Percentiles rank a stretch among this genome's conserved stretches.
phyloP scores from a whole-genome alignment of 2,113 vertebrate species.

The Sorex fumeus region DNA sequence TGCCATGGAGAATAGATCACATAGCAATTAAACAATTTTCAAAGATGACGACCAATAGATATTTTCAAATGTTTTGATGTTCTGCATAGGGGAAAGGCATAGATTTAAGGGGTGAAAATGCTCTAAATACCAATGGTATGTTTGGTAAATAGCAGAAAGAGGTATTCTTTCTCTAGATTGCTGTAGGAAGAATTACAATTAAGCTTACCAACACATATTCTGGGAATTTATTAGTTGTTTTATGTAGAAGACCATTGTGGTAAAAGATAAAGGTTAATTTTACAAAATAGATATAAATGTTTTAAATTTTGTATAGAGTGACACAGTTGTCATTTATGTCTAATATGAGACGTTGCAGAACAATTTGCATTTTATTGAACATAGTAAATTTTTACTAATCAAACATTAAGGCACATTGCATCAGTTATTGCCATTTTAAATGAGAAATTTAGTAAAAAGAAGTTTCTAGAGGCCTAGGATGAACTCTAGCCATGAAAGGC shows the following conservation, averaged over 20 bases:
- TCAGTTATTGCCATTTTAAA: neutral
- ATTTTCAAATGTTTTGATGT: neutral
- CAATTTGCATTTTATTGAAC: conserved; percentile 15
- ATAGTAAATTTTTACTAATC: neutral
- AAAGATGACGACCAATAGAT: neutral
- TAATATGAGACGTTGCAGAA: neutral
- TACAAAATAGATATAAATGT: neutral
- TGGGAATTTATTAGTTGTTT: neutral
- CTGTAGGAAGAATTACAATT: neutral
- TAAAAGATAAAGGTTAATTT: neutral
- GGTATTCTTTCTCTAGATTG: neutral
- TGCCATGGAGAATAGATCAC: neutral
- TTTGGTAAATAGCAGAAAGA: neutral
- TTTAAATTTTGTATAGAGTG: neutral
- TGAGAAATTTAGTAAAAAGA: neutral
- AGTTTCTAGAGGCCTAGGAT: neutral
- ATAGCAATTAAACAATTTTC: neutral
- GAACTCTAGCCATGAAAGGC: neutral
- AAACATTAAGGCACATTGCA: neutral
- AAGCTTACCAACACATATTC: neutral
- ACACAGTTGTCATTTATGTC: no score
- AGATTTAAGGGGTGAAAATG: neutral
- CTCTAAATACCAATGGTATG: neutral
- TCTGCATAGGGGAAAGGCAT: neutral
- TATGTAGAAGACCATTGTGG: neutral